phyloP scores from a whole-genome alignment of 2,888 invertebrate genomes.

The Carpatolechia fugitivella region DNA sequence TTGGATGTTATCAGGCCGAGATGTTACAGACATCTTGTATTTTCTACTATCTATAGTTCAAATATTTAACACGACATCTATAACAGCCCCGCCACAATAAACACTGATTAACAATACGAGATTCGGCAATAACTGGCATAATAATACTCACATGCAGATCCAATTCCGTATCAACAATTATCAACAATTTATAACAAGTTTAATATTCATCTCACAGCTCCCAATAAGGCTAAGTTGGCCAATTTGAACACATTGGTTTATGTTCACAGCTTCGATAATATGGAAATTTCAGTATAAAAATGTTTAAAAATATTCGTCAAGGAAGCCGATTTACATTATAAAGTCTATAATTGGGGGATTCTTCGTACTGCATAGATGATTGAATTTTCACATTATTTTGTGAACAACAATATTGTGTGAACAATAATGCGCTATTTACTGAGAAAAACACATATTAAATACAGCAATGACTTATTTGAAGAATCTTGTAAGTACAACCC shows the following conservation, averaged over 20 bases:
- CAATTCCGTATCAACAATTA: conserved; percentile 13
- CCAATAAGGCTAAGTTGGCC: conserved; percentile 69
- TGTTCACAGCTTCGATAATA: conserved; percentile 12
- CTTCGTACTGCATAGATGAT: not conserved
- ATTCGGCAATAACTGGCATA: conserved; percentile 9
- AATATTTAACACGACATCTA: no score
- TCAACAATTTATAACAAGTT: conserved; percentile 34
- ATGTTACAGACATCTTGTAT: not conserved
- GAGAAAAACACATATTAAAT: not conserved
- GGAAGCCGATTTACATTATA: not conserved
- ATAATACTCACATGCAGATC: not conserved
- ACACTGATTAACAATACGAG: conserved; percentile 7
- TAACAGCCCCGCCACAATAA: conserved; percentile 4
- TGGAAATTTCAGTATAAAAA: not conserved
- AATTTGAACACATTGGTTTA: conserved; percentile 61
- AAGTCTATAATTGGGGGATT: not conserved
- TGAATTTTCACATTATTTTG: no score
- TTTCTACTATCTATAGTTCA: not conserved
- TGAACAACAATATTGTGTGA: no score
- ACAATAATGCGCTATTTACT: no score
- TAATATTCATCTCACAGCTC: conserved; percentile 71
- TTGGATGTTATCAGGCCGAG: not conserved
- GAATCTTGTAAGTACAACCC: not conserved
- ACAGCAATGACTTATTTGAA: not conserved
- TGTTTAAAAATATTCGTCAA: not conserved